Evolutionary conservation across 2,797 vertebrate genomes (phyloP).

Genomic region (Gymnocypris eckloni): DNA sequence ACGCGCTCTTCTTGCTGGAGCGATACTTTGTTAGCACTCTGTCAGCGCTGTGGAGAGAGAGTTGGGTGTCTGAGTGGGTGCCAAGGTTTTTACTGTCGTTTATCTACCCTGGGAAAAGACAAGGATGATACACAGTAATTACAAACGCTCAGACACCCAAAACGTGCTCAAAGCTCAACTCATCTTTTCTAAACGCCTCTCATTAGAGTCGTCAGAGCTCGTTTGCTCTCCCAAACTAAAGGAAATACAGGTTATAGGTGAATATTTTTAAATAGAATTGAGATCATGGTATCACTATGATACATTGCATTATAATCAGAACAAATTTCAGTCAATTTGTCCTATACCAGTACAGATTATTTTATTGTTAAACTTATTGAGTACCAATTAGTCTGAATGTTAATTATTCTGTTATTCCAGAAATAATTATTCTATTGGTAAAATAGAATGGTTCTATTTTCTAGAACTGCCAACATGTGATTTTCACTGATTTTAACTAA

Average conservation of each 20-base stretch:
- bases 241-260: neutral
- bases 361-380: too few species aligned
- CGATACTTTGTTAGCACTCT: slow-evolving; percentile 25
- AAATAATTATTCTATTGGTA: too few species aligned
- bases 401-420: too few species aligned
- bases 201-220: neutral
- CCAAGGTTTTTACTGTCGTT: slow-evolving; percentile 36
- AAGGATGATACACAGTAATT: slow-evolving; percentile 34
- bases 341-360: neutral
- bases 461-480: too few species aligned
- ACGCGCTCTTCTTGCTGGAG: neutral
- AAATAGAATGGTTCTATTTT: too few species aligned
- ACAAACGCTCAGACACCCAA: slow-evolving; percentile 26
- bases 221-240: neutral
- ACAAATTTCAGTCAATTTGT: neutral
- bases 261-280: neutral
- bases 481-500: too few species aligned
- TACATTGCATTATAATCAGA: neutral
- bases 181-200: slow-evolving; percentile 16
- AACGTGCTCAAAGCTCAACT: slow-evolving; percentile 19
- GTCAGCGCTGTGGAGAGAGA: slow-evolving; percentile 15
- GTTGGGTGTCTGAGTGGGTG: slow-evolving; percentile 19
- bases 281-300: neutral
- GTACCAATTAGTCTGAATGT: too few species aligned
- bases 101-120: slow-evolving; percentile 38